These are phyloP conservation scores for Ichneumoninae sp. DNA, from an alignment of 2,888 invertebrate species.

Conservation along the genomic window DNA sequence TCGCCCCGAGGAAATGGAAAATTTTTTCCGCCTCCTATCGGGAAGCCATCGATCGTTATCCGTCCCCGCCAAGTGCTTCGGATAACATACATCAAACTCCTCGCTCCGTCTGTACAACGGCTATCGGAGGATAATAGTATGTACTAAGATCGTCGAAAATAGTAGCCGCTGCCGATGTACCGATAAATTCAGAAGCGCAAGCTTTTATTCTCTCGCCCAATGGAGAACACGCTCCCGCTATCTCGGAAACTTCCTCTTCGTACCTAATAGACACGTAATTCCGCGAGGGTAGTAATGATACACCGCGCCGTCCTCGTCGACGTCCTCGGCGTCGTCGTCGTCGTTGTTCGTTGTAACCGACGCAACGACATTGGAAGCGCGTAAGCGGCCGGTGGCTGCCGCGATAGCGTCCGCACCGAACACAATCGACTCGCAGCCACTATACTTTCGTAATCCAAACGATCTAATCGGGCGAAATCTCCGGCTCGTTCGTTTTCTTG, in stretches of 20 bases:
- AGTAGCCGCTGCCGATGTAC: constrained; percentile 9
- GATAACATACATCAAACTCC: constrained; percentile 22
- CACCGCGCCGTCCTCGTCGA: constrained; percentile 46
- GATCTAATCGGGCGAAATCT: constrained; percentile 73
- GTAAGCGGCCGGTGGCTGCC: constrained; percentile 39
- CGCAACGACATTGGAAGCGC: constrained; percentile 61
- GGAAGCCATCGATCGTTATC: constrained; percentile 17
- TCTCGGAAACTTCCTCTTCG: constrained; percentile 37
- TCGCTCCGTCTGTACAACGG: neutral
- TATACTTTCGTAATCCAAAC: constrained; percentile 73
- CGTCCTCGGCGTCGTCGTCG: constrained; percentile 55
- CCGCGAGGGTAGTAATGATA: constrained; percentile 65
- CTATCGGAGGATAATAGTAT: constrained; percentile 19
- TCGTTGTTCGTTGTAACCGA: constrained; percentile 33
- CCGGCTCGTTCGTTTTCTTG: constrained; percentile 46
- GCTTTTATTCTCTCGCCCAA: constrained; percentile 6
- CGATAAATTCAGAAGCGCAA: constrained; percentile 47
- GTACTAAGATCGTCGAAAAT: constrained; percentile 1
- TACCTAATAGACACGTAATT: constrained; percentile 69
- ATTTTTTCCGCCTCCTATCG: constrained; percentile 3
- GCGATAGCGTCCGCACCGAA: constrained; percentile 53
- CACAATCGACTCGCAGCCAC: constrained; percentile 67
- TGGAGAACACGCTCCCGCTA: constrained; percentile 11
- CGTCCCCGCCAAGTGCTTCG: neutral
- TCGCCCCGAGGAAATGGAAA: neutral